Base-by-base conservation (phyloP, 2,797 vertebrate genomes). In the Todus mexicanus region DNA sequence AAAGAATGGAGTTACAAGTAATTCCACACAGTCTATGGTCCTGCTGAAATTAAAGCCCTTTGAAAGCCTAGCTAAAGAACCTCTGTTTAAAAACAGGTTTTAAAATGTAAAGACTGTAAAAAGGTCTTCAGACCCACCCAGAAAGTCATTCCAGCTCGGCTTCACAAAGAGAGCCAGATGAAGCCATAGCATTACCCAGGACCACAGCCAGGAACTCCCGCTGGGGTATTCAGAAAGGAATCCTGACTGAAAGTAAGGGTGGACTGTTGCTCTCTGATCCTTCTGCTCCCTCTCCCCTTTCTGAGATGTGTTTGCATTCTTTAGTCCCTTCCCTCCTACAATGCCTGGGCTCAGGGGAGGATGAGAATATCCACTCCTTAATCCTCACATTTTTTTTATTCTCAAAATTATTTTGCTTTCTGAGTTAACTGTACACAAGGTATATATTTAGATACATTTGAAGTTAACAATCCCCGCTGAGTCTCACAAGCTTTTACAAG, bases 81-180 rank as follows among this genome's bases (percentile, higher is more conserved):
- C 9, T 40, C 16, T 42, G 38, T 50, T 78, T 75, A 48, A 75
- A 86, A 65, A 27, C 25, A 45, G 5, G 5, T 63, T 90, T 78
- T 43, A 22, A 38, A 64, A 85, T 13, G 45, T 51, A 53, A 86
- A 50, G 20, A 27, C 13, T 75, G 4, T 66, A 37, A 59, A 89
- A 77, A 22, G 17, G 7, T 35, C 33, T 81, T 73, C 0, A 0
- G 29, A 60, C 35, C 1, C 2, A 17, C 11, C 10, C 8, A 3
- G 40, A 85, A 12, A 1, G 2, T 29, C 9, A 20, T 69, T 59
- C 12, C 57, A 38, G 26, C 35, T 73, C 43, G 27, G 45, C 4
- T 4, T 53, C 63, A 47, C 27, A 65, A 37, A 80, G 45, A 7
- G 15, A 84, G 20, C 2, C 38, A 37, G 43, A 37, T 12, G 8